Conservation (phyloP, 1,140 invertebrate genomes). For the Rhyacophila brunnea region DNA sequence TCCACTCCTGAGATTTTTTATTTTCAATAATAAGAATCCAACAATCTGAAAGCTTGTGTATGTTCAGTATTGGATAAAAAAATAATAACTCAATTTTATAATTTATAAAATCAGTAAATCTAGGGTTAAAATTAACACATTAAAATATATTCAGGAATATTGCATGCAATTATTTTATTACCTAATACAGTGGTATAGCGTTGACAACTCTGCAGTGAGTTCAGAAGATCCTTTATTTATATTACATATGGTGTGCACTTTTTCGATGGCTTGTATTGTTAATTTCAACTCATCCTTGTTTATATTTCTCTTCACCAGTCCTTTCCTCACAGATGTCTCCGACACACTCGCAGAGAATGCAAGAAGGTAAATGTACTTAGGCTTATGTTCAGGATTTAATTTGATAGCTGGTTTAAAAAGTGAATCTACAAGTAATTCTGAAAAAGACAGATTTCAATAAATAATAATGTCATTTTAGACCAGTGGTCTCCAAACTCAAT, state of each 20-base stretch:
- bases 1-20: too few species aligned
- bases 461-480: too few species aligned
- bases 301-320: slow-evolving; percentile 55
- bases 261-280: slow-evolving; percentile 90
- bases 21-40: too few species aligned
- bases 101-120: too few species aligned
- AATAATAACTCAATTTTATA: too few species aligned
- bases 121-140: too few species aligned
- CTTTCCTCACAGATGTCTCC: slow-evolving; percentile 77
- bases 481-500: too few species aligned
- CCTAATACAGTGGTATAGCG: slow-evolving; percentile 89
- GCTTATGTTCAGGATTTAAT: slow-evolving; percentile 94
- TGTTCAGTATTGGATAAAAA: too few species aligned
- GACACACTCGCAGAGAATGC: slow-evolving; percentile 94
- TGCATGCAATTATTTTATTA: slow-evolving; percentile 38
- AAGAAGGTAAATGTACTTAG: slow-evolving; percentile 94
- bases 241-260: slow-evolving; percentile 88
- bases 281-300: slow-evolving; percentile 88
- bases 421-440: slow-evolving; percentile 89
- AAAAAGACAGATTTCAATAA: too few species aligned
- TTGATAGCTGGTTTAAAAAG: slow-evolving; percentile 92
- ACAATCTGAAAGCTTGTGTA: too few species aligned
- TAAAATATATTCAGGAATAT: neutral
- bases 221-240: slow-evolving; percentile 91
- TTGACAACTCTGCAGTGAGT: slow-evolving; percentile 84